Evolutionary conservation across 2,888 invertebrate species (phyloP).

Genomic region (Agrochola litura): DNA sequence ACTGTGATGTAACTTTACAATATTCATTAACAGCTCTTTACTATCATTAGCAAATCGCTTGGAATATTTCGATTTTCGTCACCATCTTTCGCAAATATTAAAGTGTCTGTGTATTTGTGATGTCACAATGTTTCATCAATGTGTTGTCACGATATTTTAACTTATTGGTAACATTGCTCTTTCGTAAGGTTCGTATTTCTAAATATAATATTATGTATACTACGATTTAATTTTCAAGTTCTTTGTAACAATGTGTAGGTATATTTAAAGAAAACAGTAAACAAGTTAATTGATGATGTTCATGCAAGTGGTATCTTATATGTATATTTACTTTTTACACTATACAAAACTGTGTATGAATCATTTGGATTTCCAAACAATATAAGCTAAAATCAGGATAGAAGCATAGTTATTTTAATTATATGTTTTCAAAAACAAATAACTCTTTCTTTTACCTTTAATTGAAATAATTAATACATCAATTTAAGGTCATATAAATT

Average conservation of each 20-base stretch:
- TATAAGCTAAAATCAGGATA: constrained; percentile 14
- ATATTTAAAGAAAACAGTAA: constrained; percentile 6
- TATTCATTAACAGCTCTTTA: constrained; percentile 35
- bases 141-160: constrained; percentile 14
- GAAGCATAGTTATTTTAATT: constrained; percentile 14
- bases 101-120: constrained; percentile 27
- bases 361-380: constrained; percentile 16
- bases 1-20: constrained; percentile 12
- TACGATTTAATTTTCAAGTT: constrained; percentile 15
- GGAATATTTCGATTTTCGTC: constrained; percentile 16
- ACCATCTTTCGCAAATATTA: constrained; percentile 23
- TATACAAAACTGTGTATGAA: not conserved
- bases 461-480: constrained; percentile 37
- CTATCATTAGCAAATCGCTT: constrained; percentile 34
- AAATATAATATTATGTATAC: constrained; percentile 10
- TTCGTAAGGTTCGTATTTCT: constrained; percentile 24
- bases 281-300: constrained; percentile 10
- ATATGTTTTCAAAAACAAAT: constrained; percentile 25
- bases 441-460: constrained; percentile 32
- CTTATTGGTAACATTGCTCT: constrained; percentile 10
- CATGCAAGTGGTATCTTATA: constrained; percentile 13
- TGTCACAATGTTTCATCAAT: constrained; percentile 23
- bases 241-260: not conserved
- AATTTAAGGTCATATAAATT: constrained; percentile 61
- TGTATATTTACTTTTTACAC: not conserved